phyloP scores from a whole-genome alignment of 2,797 vertebrate species.

The Thamnophis elegans region DNA sequence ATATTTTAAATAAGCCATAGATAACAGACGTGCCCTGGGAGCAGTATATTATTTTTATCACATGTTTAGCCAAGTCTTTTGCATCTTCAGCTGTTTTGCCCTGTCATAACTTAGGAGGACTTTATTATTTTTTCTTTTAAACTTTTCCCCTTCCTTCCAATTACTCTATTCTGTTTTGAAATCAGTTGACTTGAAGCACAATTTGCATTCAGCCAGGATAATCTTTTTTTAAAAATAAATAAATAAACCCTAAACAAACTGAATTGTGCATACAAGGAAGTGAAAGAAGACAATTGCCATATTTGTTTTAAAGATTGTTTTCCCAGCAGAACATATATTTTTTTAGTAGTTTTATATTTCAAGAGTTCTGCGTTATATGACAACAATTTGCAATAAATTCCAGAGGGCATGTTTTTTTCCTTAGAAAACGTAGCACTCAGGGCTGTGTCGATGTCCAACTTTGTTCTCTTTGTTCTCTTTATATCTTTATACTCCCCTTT shows the following conservation, averaged over 20 bases:
- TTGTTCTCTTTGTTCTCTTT: background rate
- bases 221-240: conserved; percentile 26
- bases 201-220: conserved; percentile 51
- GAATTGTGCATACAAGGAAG: background rate
- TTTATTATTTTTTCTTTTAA: conserved; percentile 24
- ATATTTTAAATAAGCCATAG: background rate
- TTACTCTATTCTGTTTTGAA: conserved; percentile 30
- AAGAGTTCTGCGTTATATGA: background rate
- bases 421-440: background rate
- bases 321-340: background rate
- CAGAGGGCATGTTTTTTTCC: background rate
- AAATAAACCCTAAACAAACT: background rate
- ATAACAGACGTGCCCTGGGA: conserved; percentile 17
- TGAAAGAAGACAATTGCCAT: background rate
- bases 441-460: background rate
- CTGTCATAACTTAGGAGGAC: conserved; percentile 8
- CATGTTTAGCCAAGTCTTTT: conserved; percentile 4
- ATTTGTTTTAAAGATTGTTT: background rate
- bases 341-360: no score
- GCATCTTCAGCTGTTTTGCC: background rate
- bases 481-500: background rate
- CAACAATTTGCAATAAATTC: background rate
- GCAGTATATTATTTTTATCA: background rate
- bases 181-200: conserved; percentile 32
- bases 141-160: background rate